Conservation (phyloP, 1,140 invertebrate genomes). For the Rhopalosiphum padi region DNA sequence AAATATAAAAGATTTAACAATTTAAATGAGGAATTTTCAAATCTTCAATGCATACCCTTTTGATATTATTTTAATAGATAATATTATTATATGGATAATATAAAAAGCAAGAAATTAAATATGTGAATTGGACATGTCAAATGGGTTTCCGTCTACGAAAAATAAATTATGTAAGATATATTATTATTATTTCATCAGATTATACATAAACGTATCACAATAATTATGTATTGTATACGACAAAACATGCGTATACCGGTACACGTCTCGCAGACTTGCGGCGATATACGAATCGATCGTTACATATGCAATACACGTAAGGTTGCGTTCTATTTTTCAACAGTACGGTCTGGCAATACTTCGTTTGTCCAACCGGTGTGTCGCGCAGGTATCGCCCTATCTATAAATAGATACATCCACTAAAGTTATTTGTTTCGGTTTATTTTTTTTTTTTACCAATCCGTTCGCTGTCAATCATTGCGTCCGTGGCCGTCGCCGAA, state of each 20-base stretch:
- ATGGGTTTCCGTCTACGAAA: neutral
- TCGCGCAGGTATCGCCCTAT: neutral
- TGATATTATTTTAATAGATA: too few relatives aligned
- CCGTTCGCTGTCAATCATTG: constrained; percentile 28
- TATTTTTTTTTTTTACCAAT: constrained; percentile 25
- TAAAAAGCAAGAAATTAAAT: neutral
- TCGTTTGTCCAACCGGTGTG: neutral
- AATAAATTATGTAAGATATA: neutral
- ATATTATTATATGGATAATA: too few relatives aligned
- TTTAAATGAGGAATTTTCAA: too few relatives aligned
- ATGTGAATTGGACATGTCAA: neutral
- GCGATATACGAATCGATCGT: neutral
- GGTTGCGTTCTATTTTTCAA: constrained; percentile 30
- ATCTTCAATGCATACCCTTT: too few relatives aligned
- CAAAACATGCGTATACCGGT: too few relatives aligned
- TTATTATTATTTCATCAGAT: neutral
- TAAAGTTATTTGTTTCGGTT: constrained; percentile 14
- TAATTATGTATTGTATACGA: neutral
- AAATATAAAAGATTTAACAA: too few relatives aligned
- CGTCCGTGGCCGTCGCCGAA: neutral
- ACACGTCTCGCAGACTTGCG: neutral
- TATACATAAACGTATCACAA: neutral
- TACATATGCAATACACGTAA: neutral
- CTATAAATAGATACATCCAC: constrained; percentile 33
- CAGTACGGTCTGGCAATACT: neutral